A percentile compares a stretch with the other conserved stretches of the same genome.
Conservation (phyloP, 2,888 invertebrate species). For the Erannis defoliaria region DNA sequence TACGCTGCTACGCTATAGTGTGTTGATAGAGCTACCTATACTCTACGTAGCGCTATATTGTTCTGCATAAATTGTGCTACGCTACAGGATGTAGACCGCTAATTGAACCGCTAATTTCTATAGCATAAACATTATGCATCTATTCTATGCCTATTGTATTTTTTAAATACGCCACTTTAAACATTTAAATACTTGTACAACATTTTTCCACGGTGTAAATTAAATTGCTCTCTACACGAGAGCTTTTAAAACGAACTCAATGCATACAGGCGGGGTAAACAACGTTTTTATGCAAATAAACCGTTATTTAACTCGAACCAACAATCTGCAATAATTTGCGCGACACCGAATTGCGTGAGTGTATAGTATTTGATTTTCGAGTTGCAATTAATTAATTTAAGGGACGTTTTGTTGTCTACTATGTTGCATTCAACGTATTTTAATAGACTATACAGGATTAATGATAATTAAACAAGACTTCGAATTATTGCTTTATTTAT, state of each 20-base stretch:
- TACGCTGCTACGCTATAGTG: no score
- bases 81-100: no score
- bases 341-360: constrained; percentile 30
- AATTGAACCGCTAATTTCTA: no score
- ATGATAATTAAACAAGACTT: no score
- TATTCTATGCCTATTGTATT: background rate
- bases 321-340: constrained; percentile 43
- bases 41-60: no score
- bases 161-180: background rate
- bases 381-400: constrained; percentile 28
- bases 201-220: constrained; percentile 7
- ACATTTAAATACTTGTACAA: no score
- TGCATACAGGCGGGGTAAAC: constrained; percentile 31
- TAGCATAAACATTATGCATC: background rate
- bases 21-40: no score
- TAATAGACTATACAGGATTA: background rate
- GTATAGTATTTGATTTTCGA: constrained; percentile 37
- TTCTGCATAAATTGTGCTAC: no score
- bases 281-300: constrained; percentile 42
- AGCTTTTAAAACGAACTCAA: constrained; percentile 26
- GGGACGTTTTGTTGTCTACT: background rate
- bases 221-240: constrained; percentile 11
- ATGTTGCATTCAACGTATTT: background rate
- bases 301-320: constrained; percentile 36
- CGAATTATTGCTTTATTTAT: no score